phyloP scores from a whole-genome alignment of 2,113 vertebrate species.

The Thamnaconus septentrionalis region DNA sequence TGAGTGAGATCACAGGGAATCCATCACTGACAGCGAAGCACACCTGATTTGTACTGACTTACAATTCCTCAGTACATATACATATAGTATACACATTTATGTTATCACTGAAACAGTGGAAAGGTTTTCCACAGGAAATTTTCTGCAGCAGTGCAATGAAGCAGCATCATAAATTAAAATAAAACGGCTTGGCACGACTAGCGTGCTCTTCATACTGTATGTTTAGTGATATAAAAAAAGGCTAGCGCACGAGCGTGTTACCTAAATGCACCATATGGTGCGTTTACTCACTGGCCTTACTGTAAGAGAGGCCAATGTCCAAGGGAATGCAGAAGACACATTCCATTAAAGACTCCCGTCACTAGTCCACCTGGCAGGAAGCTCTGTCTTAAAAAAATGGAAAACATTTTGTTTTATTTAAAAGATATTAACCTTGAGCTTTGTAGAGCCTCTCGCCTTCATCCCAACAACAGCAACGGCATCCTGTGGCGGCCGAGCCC shows the following conservation, averaged over 20 bases:
- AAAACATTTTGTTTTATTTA: constrained; percentile 2
- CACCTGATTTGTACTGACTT: constrained; percentile 30
- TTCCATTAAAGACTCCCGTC: constrained; percentile 14
- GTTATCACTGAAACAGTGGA: constrained; percentile 27
- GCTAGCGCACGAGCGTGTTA: constrained; percentile 71
- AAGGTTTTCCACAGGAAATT: too few species aligned
- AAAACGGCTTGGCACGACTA: constrained; percentile 54
- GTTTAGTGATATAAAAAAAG: constrained; percentile 58
- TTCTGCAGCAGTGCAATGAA: constrained; percentile 24
- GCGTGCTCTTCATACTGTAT: constrained; percentile 49
- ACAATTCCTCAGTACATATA: constrained; percentile 22
- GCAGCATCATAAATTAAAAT: constrained; percentile 66
- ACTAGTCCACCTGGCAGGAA: constrained; percentile 46
- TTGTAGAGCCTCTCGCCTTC: constrained; percentile 11
- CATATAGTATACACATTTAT: constrained; percentile 1
- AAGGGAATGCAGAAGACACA: constrained; percentile 5
- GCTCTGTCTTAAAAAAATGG: constrained; percentile 5
- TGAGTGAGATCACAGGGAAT: constrained; percentile 36
- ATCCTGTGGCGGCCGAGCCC: constrained; percentile 7
- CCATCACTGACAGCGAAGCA: constrained; percentile 38
- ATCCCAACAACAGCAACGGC: constrained; percentile 24
- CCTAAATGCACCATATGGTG: constrained; percentile 50
- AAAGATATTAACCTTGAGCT: neutral
- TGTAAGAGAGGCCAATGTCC: neutral
- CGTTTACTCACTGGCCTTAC: constrained; percentile 40